Evolutionary conservation across 1,140 invertebrate species (phyloP).

Genomic region (Leptinotarsa defecta): DNA sequence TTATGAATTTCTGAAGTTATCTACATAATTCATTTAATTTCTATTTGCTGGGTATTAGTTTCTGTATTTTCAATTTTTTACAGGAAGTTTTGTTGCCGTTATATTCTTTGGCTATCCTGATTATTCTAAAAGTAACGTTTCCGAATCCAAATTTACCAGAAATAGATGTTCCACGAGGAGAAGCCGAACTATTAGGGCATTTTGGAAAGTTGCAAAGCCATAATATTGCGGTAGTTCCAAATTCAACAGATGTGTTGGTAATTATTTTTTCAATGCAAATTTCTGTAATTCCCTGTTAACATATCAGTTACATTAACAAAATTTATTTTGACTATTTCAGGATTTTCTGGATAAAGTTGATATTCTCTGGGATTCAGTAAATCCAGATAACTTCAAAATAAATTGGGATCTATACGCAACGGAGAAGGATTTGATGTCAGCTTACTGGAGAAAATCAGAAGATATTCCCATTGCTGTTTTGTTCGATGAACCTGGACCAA

Average conservation of each 20-base stretch:
- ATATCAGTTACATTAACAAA: too few relatives aligned
- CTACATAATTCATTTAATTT: background rate
- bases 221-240: conserved; percentile 70
- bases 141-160: conserved; percentile 76
- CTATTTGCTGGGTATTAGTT: background rate
- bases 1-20: background rate
- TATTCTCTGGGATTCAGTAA: conserved; percentile 59
- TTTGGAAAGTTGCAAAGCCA: conserved; percentile 66
- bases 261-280: conserved; percentile 39
- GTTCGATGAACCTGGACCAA: conserved; percentile 64
- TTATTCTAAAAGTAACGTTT: conserved; percentile 71
- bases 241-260: conserved; percentile 68
- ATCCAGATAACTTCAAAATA: conserved; percentile 58
- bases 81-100: conserved; percentile 77
- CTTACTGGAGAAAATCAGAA: conserved; percentile 69
- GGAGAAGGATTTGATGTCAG: conserved; percentile 69
- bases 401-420: conserved; percentile 69
- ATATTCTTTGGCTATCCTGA: conserved; percentile 72
- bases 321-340: conserved; percentile 54
- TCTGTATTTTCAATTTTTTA: conserved; percentile 39
- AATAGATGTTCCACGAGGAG: conserved; percentile 64
- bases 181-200: conserved; percentile 65
- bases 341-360: conserved; percentile 69
- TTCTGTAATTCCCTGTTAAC: background rate
- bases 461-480: conserved; percentile 71